Evolutionary conservation across 2,113 vertebrate genomes (phyloP).

Genomic region (Blennius ocellaris): DNA sequence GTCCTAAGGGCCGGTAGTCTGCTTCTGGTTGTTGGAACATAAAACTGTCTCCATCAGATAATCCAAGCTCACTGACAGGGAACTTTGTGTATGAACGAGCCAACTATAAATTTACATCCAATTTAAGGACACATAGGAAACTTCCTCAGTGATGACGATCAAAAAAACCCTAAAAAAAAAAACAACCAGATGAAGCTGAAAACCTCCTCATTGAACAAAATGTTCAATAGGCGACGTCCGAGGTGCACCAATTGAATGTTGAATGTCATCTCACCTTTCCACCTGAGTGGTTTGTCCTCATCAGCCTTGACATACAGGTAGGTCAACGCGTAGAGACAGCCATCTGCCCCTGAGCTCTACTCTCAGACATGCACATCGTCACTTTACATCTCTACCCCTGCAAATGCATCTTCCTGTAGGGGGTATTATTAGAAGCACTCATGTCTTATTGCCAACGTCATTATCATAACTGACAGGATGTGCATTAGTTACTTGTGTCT

Average conservation of each 20-base stretch:
- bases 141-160: neutral
- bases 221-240: conserved; percentile 2
- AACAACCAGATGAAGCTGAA: neutral
- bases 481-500: conserved; percentile 75
- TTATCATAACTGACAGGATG: conserved; percentile 77
- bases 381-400: conserved; percentile 65
- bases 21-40: conserved; percentile 67
- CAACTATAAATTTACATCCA: conserved; percentile 4
- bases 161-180: conserved; percentile 1
- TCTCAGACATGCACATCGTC: conserved; percentile 63
- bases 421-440: conserved; percentile 78
- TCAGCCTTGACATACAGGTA: conserved; percentile 71
- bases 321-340: conserved; percentile 77
- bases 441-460: conserved; percentile 65
- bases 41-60: conserved; percentile 72
- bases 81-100: conserved; percentile 15
- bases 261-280: conserved; percentile 70
- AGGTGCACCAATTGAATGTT: conserved; percentile 27
- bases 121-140: conserved; percentile 14
- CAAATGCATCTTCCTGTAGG: conserved; percentile 70
- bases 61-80: conserved; percentile 40
- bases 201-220: neutral
- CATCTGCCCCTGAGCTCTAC: conserved; percentile 62
- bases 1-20: conserved; percentile 63
- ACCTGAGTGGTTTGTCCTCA: conserved; percentile 65